Evolutionary conservation across 2,888 invertebrate species (phyloP), one percentile per base, ranked within the genome.

Genomic region (Drosophila anceps): DNA sequence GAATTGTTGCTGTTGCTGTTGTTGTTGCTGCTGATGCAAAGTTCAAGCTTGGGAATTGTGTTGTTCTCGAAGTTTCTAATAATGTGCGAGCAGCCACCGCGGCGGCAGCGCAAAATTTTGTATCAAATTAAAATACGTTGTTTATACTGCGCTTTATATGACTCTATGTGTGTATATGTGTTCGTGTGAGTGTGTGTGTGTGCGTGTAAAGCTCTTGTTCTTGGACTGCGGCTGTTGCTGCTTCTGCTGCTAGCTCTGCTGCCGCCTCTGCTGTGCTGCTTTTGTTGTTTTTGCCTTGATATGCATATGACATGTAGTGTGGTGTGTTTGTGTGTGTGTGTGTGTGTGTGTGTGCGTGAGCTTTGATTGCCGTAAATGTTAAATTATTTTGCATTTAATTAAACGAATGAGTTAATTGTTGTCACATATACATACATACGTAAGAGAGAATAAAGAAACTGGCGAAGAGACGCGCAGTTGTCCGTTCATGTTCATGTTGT

Each of bases 321-420:
- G 61, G 35, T 68, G 62, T 43, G 57, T 64, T 61, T 51, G 67
- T 69, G 63, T 53, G 58, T 62, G 39, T 48, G 55, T 50, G 72
- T 48, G 35, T 0, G 13, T 35, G 33, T 33, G 35, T 15, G 44
- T 51, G 73, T 46, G 59, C 37, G 31, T 51, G 73, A 69, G 78
- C 69, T 79, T 64, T 75, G 84, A 79, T 77, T 81, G 72, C 55
- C 63, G 69, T 79, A 68, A 73, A 79, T 82, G 71, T 65, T 51
- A 58, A 82, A 84, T 88, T 64, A 74, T 82, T 90, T 82, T 80
- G 85, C 88, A 81, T 83, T 88, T 83, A 79, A 84, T 88, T 84
- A 70, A 88, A 62, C 81, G 76, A 71, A 81, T 82, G 72, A 85
- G 60, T 76, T 87, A 84, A 76, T 73, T 73, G 78, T 61, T 77